Conservation (phyloP, 2,113 vertebrate genomes). For the Thomomys bottae region DNA sequence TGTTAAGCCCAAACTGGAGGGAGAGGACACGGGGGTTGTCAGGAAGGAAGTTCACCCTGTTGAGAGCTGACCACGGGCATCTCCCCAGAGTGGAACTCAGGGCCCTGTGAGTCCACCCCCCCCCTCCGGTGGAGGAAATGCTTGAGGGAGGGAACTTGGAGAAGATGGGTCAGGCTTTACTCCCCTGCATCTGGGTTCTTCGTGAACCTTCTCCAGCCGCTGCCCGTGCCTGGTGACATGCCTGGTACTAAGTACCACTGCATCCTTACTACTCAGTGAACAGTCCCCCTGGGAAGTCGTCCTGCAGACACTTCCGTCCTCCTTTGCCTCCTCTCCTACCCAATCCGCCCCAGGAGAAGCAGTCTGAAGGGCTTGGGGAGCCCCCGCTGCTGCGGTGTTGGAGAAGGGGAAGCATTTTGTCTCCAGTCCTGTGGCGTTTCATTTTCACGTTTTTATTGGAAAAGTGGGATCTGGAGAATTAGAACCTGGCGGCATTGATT, state of each 20-base stretch:
- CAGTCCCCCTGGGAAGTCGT: rapidly evolving
- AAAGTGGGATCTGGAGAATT: slow-evolving; percentile 86
- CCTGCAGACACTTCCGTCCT: rapidly evolving
- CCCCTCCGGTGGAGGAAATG: not conserved
- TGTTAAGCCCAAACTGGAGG: not conserved
- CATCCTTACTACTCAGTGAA: not conserved
- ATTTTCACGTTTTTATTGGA: slow-evolving; percentile 88
- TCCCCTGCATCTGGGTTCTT: not conserved
- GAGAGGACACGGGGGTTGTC: not conserved
- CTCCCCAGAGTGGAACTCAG: too few relatives aligned
- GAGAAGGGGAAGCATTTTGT: slow-evolving; percentile 78
- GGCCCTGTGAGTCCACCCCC: too few relatives aligned
- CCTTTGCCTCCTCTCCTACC: not conserved
- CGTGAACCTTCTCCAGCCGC: not conserved
- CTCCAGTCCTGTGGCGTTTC: slow-evolving; percentile 80
- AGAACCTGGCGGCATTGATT: slow-evolving; percentile 85
- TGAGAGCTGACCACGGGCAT: not conserved
- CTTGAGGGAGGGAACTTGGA: not conserved
- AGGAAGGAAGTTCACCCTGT: not conserved
- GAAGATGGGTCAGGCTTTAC: not conserved
- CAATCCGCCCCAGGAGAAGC: not conserved
- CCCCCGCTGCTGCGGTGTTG: not conserved
- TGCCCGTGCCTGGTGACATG: rapidly evolving
- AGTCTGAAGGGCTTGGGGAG: not conserved
- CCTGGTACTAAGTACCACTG: not conserved